Conservation (phyloP, 2,797 vertebrate genomes). For the Florisuga fusca region DNA sequence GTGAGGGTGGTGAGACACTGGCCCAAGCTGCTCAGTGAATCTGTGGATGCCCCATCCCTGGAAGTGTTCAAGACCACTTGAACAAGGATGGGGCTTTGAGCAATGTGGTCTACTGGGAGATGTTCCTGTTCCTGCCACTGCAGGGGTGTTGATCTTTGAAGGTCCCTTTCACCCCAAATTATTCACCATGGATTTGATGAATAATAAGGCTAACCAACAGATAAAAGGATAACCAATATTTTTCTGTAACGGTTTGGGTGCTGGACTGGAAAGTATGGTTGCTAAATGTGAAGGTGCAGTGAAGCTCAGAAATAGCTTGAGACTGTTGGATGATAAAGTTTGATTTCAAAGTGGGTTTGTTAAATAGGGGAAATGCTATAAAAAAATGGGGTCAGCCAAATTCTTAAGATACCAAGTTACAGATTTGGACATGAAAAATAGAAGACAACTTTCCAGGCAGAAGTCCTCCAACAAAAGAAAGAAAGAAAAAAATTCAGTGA, state of each 20-base stretch:
- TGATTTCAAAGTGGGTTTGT: neutral
- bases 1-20: neutral
- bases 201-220: too few relatives aligned
- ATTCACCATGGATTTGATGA: too few relatives aligned
- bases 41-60: too few relatives aligned
- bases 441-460: neutral
- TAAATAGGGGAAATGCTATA: neutral
- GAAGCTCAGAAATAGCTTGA: neutral
- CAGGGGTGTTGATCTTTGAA: neutral
- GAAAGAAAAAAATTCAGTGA: neutral
- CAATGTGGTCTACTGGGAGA: neutral
- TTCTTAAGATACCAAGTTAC: neutral
- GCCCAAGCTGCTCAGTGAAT: too few relatives aligned
- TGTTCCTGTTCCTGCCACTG: too few relatives aligned
- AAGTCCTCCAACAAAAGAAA: neutral
- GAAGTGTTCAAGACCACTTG: too few relatives aligned
- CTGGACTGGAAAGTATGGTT: neutral
- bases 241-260: neutral
- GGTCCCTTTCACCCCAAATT: neutral
- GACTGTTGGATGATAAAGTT: neutral
- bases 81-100: neutral
- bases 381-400: neutral
- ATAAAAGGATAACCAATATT: neutral
- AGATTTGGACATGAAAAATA: neutral
- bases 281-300: neutral